Percentiles rank a stretch among this genome's conserved stretches.
Evolutionary conservation across 1,140 invertebrate species (phyloP).

Genomic region (Drosophila azteca): DNA sequence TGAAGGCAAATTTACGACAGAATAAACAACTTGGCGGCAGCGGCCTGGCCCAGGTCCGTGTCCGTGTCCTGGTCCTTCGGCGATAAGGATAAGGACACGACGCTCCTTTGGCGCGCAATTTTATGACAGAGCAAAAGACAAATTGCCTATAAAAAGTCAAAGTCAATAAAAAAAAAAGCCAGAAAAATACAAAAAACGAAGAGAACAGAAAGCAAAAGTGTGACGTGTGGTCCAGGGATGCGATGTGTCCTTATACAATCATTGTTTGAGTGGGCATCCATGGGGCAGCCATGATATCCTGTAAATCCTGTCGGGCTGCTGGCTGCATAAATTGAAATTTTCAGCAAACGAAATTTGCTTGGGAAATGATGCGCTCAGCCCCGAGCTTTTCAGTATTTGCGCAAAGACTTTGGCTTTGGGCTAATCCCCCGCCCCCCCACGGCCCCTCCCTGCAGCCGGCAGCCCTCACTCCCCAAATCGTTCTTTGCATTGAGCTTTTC

Average conservation of each 20-base stretch:
- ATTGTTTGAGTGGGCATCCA: conserved; percentile 2
- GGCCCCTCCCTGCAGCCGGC: background rate
- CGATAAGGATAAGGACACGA: conserved; percentile 67
- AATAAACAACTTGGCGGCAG: conserved; percentile 73
- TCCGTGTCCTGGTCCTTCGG: conserved; percentile 17
- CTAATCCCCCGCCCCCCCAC: conserved; percentile 47
- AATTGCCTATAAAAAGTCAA: conserved; percentile 67
- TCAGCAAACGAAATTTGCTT: conserved; percentile 53
- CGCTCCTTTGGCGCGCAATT: conserved; percentile 43
- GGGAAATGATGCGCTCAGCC: conserved; percentile 60
- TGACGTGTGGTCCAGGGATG: conserved; percentile 38
- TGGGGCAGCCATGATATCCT: conserved; percentile 14
- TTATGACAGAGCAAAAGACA: conserved; percentile 70
- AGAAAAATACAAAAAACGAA: background rate
- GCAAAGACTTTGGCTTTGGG: conserved; percentile 63
- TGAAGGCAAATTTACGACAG: conserved; percentile 77
- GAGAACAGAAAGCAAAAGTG: background rate
- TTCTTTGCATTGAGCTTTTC: conserved; percentile 73
- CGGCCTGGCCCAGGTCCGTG: conserved; percentile 8
- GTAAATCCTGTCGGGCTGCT: conserved; percentile 25
- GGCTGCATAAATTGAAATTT: conserved; percentile 40
- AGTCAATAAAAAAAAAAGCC: conserved; percentile 43
- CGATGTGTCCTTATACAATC: conserved; percentile 16
- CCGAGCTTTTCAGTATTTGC: conserved; percentile 77
- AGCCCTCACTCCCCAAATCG: conserved; percentile 3